phyloP scores from a whole-genome alignment of 2,113 vertebrate genomes.

The Camelus bactrianus region DNA sequence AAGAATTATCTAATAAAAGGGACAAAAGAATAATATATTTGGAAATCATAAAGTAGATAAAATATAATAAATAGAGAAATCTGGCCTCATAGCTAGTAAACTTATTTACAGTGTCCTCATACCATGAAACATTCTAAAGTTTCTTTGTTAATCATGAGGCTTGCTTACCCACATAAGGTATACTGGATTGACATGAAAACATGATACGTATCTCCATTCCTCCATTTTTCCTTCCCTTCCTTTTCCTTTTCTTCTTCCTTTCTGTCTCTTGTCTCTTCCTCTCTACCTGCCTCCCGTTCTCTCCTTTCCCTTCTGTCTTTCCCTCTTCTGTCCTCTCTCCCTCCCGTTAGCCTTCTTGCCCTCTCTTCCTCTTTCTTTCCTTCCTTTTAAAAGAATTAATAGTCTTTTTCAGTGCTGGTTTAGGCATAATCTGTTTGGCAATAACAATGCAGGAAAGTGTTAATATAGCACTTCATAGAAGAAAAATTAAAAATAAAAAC shows the following conservation, averaged over 20 bases:
- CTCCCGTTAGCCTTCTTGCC: neutral
- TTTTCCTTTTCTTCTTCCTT: neutral
- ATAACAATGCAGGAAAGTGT: slow-evolving; percentile 52
- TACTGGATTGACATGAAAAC: neutral
- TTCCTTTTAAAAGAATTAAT: neutral
- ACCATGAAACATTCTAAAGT: neutral
- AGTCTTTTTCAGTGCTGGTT: neutral
- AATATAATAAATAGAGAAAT: neutral
- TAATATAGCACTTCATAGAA: neutral
- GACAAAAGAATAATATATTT: neutral
- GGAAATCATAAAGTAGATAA: slow-evolving; percentile 38
- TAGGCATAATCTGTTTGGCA: neutral
- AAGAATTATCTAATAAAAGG: neutral
- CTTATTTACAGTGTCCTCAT: neutral
- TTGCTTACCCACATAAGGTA: neutral
- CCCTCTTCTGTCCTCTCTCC: neutral
- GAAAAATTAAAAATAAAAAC: slow-evolving; percentile 64
- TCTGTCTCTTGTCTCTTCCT: neutral
- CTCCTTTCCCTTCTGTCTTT: neutral
- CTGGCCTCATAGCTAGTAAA: neutral
- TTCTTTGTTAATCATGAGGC: neutral
- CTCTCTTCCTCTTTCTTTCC: neutral
- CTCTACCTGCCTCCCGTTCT: rapidly evolving
- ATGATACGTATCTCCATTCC: neutral
- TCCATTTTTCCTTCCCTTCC: neutral